Evolutionary conservation across 1,140 invertebrate genomes (phyloP), one percentile per base, ranked within the genome.

Genomic region (Cyrtorhinus lividipennis): DNA sequence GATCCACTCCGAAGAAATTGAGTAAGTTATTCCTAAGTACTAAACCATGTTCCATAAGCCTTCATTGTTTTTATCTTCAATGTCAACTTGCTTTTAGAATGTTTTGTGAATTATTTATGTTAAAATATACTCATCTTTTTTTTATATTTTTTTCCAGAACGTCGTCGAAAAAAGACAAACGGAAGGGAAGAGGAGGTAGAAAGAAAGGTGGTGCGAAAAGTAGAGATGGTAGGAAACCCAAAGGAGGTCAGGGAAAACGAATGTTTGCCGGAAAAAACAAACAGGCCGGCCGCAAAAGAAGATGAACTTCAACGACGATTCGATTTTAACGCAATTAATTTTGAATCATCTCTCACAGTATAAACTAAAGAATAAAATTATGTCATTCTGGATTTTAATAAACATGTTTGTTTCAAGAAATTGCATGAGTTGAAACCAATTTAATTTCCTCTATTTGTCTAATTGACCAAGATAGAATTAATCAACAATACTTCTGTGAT

Each of bases 1-100:
- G 66, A 80, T 86, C 46, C 71, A 79, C 62, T 71, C 77, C 64
- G 80, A 84, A 70, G 77, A 84, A 72, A 60, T 74, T 46, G 76
- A 81, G 83, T 85, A 75, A 81, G 81, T 81, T 57, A 8, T 44
- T 10, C 38, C 8, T 44, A 44, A n/a, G n/a, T n/a, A n/a, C n/a
- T n/a, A n/a, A n/a, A n/a, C n/a, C n/a, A n/a, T n/a, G n/a, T n/a
- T n/a, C n/a, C n/a, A n/a, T n/a, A n/a, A n/a, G n/a, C n/a, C n/a
- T n/a, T n/a, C n/a, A n/a, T n/a, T n/a, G n/a, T n/a, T n/a, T n/a
- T n/a, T n/a, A n/a, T n/a, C n/a, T n/a, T 44, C n/a, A 10, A 10
- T 44, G n/a, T 44, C n/a, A n/a, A 10, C 8, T 44, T n/a, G 38
- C 38, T 44, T 44, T 8, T 10, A n/a, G 38, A 10, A 10, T 44